Evolutionary conservation across 2,797 vertebrate species (phyloP).

Genomic region (Chrosomus eos): DNA sequence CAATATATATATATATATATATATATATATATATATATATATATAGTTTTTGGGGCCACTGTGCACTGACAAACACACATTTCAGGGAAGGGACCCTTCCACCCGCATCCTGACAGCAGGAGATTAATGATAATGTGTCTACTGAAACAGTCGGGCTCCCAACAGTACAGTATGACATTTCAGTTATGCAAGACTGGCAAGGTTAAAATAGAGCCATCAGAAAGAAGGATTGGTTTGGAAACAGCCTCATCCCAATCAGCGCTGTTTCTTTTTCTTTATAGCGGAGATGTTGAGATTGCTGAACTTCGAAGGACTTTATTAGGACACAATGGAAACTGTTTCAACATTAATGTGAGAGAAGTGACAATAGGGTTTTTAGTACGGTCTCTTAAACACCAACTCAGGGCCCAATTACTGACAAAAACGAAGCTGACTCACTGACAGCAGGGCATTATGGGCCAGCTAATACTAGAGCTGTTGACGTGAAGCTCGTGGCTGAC

Average conservation of each 20-base stretch:
- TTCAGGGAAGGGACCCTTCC: background rate
- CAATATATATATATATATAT: too few relatives aligned
- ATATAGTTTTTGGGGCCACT: too few relatives aligned
- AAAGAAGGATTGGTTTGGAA: background rate
- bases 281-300: background rate
- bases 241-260: constrained; percentile 4
- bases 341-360: constrained; percentile 11
- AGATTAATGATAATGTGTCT: background rate
- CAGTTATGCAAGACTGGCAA: constrained; percentile 5
- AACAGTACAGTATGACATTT: background rate
- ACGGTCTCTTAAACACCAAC: constrained; percentile 29
- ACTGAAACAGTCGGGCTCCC: background rate
- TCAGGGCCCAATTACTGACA: constrained; percentile 40
- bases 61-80: background rate
- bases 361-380: constrained; percentile 22
- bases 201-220: constrained; percentile 23
- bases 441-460: constrained; percentile 53
- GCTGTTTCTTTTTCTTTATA: background rate
- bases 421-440: constrained; percentile 32
- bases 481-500: constrained; percentile 18
- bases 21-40: too few relatives aligned
- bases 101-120: background rate
- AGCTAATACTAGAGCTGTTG: constrained; percentile 39
- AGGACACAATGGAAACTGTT: constrained; percentile 33
- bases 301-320: constrained; percentile 30